Conservation (phyloP, 2,797 vertebrate genomes). For the Pogonophryne albipinna region DNA sequence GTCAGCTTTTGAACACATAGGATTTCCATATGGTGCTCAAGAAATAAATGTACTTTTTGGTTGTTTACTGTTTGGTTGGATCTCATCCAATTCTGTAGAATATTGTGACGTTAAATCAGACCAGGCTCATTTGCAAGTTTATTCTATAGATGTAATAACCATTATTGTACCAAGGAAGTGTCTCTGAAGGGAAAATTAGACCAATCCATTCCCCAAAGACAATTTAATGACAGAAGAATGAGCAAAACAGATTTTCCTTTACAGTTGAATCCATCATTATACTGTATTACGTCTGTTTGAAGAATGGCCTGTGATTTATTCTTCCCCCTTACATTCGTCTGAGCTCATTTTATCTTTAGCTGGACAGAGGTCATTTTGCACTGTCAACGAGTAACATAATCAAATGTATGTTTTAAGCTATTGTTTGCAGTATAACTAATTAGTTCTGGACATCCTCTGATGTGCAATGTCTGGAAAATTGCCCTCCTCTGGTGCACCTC, state of each 20-base stretch:
- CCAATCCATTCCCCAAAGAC: constrained; percentile 40
- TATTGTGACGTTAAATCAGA: constrained; percentile 3
- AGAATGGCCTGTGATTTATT: constrained; percentile 49
- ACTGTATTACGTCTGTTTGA: constrained; percentile 48
- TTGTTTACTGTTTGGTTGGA: background rate
- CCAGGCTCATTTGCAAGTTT: background rate
- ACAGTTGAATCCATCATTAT: constrained; percentile 54
- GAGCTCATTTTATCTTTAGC: constrained; percentile 68
- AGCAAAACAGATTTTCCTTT: constrained; percentile 50
- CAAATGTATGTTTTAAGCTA: constrained; percentile 53
- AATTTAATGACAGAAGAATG: constrained; percentile 41
- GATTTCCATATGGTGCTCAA: background rate
- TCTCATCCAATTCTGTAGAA: background rate
- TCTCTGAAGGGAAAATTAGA: constrained; percentile 45
- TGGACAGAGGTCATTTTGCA: constrained; percentile 58
- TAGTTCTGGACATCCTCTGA: constrained; percentile 50
- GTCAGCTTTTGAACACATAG: background rate
- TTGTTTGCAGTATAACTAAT: constrained; percentile 65
- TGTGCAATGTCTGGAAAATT: constrained; percentile 52
- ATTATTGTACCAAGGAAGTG: constrained; percentile 23
- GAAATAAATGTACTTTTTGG: background rate
- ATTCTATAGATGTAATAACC: constrained; percentile 17
- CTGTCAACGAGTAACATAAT: constrained; percentile 62
- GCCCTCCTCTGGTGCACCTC: constrained; percentile 27
- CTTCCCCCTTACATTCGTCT: constrained; percentile 53